Evolutionary conservation across 2,113 vertebrate genomes (phyloP).

Genomic region (Gymnobelideus leadbeateri): DNA sequence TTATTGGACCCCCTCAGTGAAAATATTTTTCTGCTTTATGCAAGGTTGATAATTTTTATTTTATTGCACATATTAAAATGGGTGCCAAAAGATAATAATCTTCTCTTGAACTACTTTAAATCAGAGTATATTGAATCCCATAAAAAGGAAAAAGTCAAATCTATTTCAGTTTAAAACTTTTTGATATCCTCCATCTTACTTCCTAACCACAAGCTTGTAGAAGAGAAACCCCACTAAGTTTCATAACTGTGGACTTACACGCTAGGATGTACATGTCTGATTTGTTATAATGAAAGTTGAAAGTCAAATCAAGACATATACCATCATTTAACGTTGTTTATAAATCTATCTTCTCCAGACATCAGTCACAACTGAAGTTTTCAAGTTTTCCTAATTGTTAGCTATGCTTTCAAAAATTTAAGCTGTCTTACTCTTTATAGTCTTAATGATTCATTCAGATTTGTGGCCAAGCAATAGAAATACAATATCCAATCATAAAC

Average conservation of each 20-base stretch:
- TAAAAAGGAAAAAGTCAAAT: conserved; percentile 47
- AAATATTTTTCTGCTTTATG: conserved; percentile 53
- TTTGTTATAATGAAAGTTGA: conserved; percentile 20
- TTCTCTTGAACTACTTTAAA: conserved; percentile 76
- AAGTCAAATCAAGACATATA: conserved; percentile 3
- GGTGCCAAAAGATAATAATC: conserved; percentile 83
- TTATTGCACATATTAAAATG: conserved; percentile 76
- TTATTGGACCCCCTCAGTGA: conserved; percentile 59
- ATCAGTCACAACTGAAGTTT: neutral
- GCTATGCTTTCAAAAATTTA: neutral
- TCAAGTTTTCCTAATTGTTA: neutral
- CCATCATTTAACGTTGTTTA: neutral
- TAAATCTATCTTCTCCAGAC: neutral
- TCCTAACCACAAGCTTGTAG: conserved; percentile 48
- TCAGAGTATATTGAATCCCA: conserved; percentile 69
- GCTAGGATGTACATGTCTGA: neutral
- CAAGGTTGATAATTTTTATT: conserved; percentile 72
- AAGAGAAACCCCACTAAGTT: conserved; percentile 54
- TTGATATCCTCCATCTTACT: neutral
- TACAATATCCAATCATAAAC: neutral
- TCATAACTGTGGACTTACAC: neutral
- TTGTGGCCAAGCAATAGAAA: neutral
- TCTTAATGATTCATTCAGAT: neutral
- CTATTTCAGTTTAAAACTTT: conserved; percentile 67
- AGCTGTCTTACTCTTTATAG: neutral